Base-by-base conservation (phyloP, 2,888 invertebrate genomes). In the Ectemnius cavifrons region DNA sequence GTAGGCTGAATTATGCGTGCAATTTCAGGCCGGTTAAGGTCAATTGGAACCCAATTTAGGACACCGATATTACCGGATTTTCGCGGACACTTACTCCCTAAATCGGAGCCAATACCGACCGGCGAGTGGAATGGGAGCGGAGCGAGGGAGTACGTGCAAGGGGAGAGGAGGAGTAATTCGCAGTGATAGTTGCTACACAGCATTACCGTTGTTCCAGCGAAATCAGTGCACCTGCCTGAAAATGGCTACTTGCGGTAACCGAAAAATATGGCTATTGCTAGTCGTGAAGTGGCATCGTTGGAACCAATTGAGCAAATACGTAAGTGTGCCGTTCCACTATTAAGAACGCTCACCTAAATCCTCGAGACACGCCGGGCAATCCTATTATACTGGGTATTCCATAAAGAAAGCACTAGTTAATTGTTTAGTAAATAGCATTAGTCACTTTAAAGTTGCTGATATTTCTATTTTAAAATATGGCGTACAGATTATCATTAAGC, bases 241-340 rank as follows among this genome's bases (percentile, higher is more conserved):
- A 63, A 58, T 47, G 1, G 27, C 62, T 52, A 45, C 56, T 75
- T 60, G 27, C 37, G 45, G 56, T 69, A 71, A 75, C 72, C 67
- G 65, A 67, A 73, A 66, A 46, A 56, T 57, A 70, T 64, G 67
- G 67, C 69, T 77, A 80, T 78, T 57, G 62, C 65, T 37, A 57
- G 67, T 67, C 56, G 71, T 18, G 63, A 60, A 18, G 8, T 28
- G n/a, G 37, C 57, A 52, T 65, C 62, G 59, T 64, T 45, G 67
- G 16, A 52, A 16, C 57, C 60, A 23, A 63, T 67, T 70, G 49
- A 18, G 37, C 67, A 20, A 58, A 13, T 16, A 62, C 46, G 56
- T 71, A 75, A 73, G 61, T 64, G 64, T 61, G 63, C 67, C 5
- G 47, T n/a, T 59, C 58, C 8, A 23, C 63, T 11, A 78, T 76